phyloP scores from a whole-genome alignment of 2,888 invertebrate species.

The Dioctria rufipes region DNA sequence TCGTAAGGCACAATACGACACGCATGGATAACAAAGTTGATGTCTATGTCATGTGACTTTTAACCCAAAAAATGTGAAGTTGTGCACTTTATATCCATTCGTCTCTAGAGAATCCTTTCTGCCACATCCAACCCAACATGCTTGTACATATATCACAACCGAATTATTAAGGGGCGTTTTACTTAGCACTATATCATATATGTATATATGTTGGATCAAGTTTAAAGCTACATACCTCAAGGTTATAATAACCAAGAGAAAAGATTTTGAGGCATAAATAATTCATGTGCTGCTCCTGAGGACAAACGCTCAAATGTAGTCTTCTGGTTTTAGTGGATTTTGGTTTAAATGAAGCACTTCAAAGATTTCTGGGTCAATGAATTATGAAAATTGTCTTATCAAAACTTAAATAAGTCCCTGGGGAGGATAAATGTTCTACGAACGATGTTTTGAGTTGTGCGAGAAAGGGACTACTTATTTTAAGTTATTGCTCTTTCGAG shows the following conservation, averaged over 20 bases:
- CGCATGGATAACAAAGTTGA: conserved; percentile 15
- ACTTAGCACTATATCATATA: background rate
- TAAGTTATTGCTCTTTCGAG: too few species aligned
- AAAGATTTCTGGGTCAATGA: conserved; percentile 13
- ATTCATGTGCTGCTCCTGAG: conserved; percentile 10
- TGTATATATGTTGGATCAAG: background rate
- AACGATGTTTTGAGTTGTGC: too few species aligned
- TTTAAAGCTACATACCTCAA: conserved; percentile 11
- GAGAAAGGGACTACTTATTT: too few species aligned
- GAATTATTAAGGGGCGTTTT: background rate
- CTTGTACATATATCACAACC: background rate
- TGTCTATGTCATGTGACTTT: conserved; percentile 29
- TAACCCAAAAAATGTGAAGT: conserved; percentile 19
- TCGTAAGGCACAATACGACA: background rate
- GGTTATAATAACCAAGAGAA: conserved; percentile 15
- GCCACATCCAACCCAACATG: conserved; percentile 3
- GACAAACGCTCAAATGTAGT: background rate
- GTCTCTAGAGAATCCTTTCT: conserved; percentile 29
- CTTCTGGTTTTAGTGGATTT: background rate
- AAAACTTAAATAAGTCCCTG: too few species aligned
- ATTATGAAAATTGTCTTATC: conserved; percentile 9
- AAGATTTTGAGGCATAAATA: conserved; percentile 22
- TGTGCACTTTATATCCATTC: conserved; percentile 26
- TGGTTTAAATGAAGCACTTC: conserved; percentile 24
- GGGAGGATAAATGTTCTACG: too few species aligned